Evolutionary conservation across 2,797 vertebrate genomes (phyloP), one percentile per base, ranked within the genome.

Genomic region (Enteromius anoplus): DNA sequence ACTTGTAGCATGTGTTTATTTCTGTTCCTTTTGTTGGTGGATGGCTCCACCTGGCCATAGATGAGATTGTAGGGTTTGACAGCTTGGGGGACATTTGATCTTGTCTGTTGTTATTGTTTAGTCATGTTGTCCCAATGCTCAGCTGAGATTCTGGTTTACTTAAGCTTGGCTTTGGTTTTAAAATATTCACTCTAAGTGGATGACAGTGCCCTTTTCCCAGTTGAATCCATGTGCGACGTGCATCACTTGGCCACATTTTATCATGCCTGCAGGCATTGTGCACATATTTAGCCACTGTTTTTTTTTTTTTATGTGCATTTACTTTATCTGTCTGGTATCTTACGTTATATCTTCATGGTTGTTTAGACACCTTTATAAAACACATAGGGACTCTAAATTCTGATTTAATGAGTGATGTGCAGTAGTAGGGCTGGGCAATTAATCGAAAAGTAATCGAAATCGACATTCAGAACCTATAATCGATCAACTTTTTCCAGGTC

Each of bases 61-160:
- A 81, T 80, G 80, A 88, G 65, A 78, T 86, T 86, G 87, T 89
- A 65, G 86, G 88, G 79, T 88, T 89, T 91, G 85, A 88, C 88
- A 89, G 91, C 92, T 92, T 85, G 85, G 89, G 92, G 92, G 91
- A 89, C 91, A 89, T 88, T 88, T 90, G 90, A 91, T 89, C 87
- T 92, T 89, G 88, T 90, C 89, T 93, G 91, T 93, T 92, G 86
- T 85, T 82, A 90, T 94, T 93, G 92, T 94, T 93, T 92, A 90
- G 86, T 90, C 26, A 84, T 87, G 91, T 92, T 92, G 92, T 91
- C 91, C 92, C 87, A 89, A 86, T 81, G 90, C 92, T 88, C 91
- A 92, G 91, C 88, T 90, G 91, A 91, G 86, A 91, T 91, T 80
- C 15, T 80, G n/a, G 90, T 86, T 71, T 90, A 91, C 92, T 92